A percentile compares a stretch with the other conserved stretches of the same genome.
Evolutionary conservation across 2,797 vertebrate genomes (phyloP).

Genomic region (Takifugu rubripes): DNA sequence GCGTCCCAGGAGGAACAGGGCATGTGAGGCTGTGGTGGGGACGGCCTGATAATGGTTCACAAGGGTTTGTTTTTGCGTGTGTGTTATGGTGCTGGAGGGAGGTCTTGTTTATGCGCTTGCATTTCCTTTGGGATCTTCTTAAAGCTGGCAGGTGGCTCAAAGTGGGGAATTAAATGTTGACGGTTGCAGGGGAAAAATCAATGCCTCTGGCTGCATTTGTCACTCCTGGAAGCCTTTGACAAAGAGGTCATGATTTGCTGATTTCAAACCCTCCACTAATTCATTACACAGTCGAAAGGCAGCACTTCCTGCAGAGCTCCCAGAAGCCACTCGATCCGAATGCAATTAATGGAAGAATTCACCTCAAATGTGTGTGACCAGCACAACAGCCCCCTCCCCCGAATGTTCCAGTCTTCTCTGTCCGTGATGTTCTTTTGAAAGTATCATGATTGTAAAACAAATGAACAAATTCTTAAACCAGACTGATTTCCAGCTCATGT

Average conservation of each 20-base stretch:
- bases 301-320: not conserved
- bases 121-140: conserved; percentile 33
- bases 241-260: not conserved
- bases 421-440: too few species aligned
- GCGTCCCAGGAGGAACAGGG: conserved; percentile 16
- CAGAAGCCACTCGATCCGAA: conserved; percentile 7
- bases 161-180: not conserved
- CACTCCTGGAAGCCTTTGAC: conserved; percentile 5
- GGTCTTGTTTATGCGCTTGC: conserved; percentile 49
- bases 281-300: conserved; percentile 12
- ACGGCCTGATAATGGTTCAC: conserved; percentile 38
- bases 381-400: not conserved
- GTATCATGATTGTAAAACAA: too few species aligned
- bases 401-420: too few species aligned
- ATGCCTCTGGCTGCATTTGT: conserved; percentile 1
- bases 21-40: too few species aligned
- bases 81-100: not conserved
- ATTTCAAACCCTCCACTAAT: conserved; percentile 5
- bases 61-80: conserved; percentile 21
- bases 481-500: too few species aligned
- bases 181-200: conserved; percentile 7
- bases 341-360: conserved; percentile 8
- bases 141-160: conserved; percentile 6
- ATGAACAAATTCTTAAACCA: too few species aligned
- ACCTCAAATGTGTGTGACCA: conserved; percentile 3